Evolutionary conservation across 2,113 vertebrate genomes (phyloP).

Genomic region (Oceanodroma tethys): DNA sequence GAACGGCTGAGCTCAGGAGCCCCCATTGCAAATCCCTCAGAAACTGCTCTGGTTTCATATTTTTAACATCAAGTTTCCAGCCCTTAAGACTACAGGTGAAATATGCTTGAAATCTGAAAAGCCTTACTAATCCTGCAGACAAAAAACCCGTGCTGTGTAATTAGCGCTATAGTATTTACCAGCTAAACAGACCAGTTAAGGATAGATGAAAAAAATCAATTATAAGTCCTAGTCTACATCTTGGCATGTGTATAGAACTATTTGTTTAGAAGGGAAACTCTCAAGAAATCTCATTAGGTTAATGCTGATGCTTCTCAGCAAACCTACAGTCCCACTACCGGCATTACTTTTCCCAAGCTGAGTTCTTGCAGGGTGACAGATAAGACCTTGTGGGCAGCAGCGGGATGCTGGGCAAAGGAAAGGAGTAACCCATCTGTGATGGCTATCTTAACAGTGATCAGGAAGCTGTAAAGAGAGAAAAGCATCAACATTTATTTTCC

Average conservation of each 20-base stretch:
- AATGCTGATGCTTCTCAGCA: not conserved
- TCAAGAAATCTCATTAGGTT: not conserved
- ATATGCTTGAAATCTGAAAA: not conserved
- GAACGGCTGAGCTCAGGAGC: not conserved
- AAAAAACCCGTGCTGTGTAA: not conserved
- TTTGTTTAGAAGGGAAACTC: not conserved
- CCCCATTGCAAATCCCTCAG: not conserved
- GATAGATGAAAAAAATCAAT: not conserved
- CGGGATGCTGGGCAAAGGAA: not conserved
- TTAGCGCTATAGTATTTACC: not conserved
- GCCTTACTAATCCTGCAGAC: not conserved
- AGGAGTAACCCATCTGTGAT: not conserved
- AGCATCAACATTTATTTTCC: not conserved
- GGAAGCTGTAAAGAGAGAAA: not conserved
- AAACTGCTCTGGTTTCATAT: not conserved
- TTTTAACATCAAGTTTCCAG: not conserved
- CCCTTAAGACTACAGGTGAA: not conserved
- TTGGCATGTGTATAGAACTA: not conserved
- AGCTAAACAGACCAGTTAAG: not conserved
- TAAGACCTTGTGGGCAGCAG: not conserved
- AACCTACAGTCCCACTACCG: not conserved
- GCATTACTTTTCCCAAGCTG: not conserved
- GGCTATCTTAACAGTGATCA: not conserved
- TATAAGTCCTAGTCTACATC: not conserved
- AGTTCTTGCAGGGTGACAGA: not conserved